Percentiles rank a stretch among this genome's conserved stretches.
These are phyloP conservation scores for Tachyglossus aculeatus DNA, from an alignment of 2,797 vertebrate species.

Conservation along the genomic window DNA sequence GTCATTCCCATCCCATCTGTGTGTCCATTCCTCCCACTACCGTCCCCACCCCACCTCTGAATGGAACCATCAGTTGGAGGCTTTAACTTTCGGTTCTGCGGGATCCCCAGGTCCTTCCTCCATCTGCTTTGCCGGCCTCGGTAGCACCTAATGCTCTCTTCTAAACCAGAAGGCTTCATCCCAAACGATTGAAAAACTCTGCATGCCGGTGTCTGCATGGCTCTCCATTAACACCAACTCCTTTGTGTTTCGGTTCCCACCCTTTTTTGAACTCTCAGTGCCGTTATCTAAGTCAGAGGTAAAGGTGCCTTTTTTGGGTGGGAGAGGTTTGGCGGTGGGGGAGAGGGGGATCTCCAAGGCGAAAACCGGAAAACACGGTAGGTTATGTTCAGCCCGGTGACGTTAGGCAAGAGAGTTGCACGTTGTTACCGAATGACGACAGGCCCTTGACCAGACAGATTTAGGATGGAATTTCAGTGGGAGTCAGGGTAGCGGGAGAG, in stretches of 20 bases:
- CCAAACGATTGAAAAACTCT: neutral
- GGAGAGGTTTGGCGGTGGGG: neutral
- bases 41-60: neutral
- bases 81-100: neutral
- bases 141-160: neutral
- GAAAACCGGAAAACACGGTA: slow-evolving; percentile 35
- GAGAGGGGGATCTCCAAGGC: neutral
- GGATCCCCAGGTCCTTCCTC: neutral
- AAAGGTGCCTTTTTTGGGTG: neutral
- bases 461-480: neutral
- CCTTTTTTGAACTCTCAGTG: slow-evolving; percentile 13
- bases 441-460: slow-evolving; percentile 44
- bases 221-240: neutral
- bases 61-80: neutral
- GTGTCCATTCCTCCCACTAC: neutral
- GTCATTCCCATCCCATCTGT: fast-evolving
- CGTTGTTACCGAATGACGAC: slow-evolving; percentile 23
- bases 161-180: neutral
- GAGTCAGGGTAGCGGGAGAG: slow-evolving; percentile 7
- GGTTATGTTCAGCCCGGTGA: slow-evolving; percentile 17
- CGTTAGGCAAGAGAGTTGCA: slow-evolving; percentile 22
- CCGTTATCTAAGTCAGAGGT: neutral
- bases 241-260: neutral
- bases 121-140: neutral
- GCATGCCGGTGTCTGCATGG: slow-evolving; percentile 63